Evolutionary conservation across 1,140 invertebrate genomes (phyloP), one percentile per base, ranked within the genome.

Genomic region (Lethocerus indicus): DNA sequence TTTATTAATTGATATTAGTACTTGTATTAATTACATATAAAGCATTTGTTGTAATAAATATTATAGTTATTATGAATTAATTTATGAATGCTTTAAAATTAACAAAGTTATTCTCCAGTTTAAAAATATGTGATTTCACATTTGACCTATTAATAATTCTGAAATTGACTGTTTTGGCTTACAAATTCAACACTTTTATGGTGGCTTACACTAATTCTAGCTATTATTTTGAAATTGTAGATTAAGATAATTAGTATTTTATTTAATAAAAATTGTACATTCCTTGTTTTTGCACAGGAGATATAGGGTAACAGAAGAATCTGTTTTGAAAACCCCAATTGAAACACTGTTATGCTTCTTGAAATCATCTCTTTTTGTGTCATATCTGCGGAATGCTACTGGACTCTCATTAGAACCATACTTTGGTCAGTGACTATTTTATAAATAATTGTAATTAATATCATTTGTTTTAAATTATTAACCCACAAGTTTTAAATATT

Each of bases 271-370:
- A 32, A 32, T n/a, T 9, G 9, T 32, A 9, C 9, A 9, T 32
- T 9, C 9, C n/a, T 32, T 9, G 9, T n/a, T 32, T 32, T 9
- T 9, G 29, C 9, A 32, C 9, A n/a, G n/a, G 9, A 9, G n/a
- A 9, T 9, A 9, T 9, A 40, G 37, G 16, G 21, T 16, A 16
- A 16, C n/a, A n/a, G 37, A 40, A 16, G 6, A 7, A 9, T n/a
- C 6, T n/a, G 37, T 44, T 45, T 13, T 29, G 2, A 43, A 23
- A 16, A 23, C 21, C 23, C 21, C 14, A 32, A 13, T 45, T 4
- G 36, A 27, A 13, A 50, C 24, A 27, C 37, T 43, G 13, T 20
- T 50, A 14, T 9, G 5, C 36, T 51, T 45, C 21, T 20, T 45
- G 3, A 21, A 43, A 18, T 45, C 29, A 18, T 27, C 41, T 6